Evolutionary conservation across 30 jellyfish, hydroid and myxozoan genomes (phyloP).

Genomic region (Hydra vulgaris): DNA sequence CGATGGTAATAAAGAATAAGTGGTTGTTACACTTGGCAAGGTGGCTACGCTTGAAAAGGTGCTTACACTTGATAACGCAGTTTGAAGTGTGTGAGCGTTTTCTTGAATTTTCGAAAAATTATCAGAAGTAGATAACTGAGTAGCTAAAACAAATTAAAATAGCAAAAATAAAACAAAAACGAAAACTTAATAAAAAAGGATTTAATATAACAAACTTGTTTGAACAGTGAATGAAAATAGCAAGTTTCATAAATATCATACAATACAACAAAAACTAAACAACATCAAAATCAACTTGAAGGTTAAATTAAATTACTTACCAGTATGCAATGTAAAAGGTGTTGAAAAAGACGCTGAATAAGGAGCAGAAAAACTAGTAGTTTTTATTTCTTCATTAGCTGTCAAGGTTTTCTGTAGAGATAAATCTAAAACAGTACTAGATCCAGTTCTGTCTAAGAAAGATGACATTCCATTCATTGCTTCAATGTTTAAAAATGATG

Average conservation of each 20-base stretch:
- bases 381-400: neutral
- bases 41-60: too few relatives aligned
- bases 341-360: too few relatives aligned
- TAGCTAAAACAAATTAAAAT: too few relatives aligned
- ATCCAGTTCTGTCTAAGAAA: neutral
- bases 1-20: neutral
- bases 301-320: neutral
- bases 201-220: too few relatives aligned
- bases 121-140: too few relatives aligned
- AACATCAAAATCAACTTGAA: too few relatives aligned
- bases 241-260: too few relatives aligned
- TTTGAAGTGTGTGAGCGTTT: neutral
- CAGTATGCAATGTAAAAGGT: neutral
- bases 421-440: neutral
- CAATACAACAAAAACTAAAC: too few relatives aligned
- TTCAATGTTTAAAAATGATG: neutral
- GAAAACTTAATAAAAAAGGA: too few relatives aligned
- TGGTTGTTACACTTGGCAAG: neutral
- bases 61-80: too few relatives aligned
- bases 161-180: too few relatives aligned
- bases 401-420: neutral
- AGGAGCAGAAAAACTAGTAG: neutral
- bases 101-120: neutral
- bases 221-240: too few relatives aligned
- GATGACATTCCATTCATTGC: slow-evolving; percentile 23